These are phyloP conservation scores for Palythoa heliodiscus DNA, from an alignment of 92 coral and sea anemone genomes.

Conservation along the genomic window DNA sequence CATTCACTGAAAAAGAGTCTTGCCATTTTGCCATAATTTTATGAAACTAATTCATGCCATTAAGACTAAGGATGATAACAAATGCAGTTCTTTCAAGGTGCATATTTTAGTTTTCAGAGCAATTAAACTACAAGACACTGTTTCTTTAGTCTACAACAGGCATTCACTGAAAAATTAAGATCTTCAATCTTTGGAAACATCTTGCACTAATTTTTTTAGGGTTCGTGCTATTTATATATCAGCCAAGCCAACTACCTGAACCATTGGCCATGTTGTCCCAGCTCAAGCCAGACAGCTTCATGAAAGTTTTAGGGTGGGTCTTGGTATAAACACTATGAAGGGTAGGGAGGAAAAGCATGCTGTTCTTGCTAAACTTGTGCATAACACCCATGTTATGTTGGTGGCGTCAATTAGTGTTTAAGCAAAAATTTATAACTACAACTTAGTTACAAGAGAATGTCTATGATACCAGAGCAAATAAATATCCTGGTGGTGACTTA, in stretches of 20 bases:
- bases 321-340: conserved; percentile 1
- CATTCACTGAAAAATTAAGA: conserved; percentile 10
- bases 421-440: not conserved
- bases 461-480: not conserved
- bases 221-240: not conserved
- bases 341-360: conserved; percentile 15
- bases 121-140: conserved; percentile 46
- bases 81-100: conserved; percentile 49
- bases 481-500: not conserved
- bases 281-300: not conserved
- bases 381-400: not conserved
- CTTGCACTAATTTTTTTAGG: not conserved
- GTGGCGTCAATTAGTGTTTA: not conserved
- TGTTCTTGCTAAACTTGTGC: not conserved
- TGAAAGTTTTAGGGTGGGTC: not conserved
- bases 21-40: no score
- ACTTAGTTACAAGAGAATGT: not conserved
- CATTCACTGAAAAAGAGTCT: not conserved
- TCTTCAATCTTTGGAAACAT: not conserved
- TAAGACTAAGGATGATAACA: conserved; percentile 3
- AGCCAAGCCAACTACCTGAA: not conserved
- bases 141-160: conserved; percentile 44
- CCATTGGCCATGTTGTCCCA: conserved; percentile 17
- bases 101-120: conserved; percentile 9
- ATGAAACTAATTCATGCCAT: not conserved